Evolutionary conservation across 2,888 invertebrate genomes (phyloP).

Genomic region (Didymodactylos carnosus): DNA sequence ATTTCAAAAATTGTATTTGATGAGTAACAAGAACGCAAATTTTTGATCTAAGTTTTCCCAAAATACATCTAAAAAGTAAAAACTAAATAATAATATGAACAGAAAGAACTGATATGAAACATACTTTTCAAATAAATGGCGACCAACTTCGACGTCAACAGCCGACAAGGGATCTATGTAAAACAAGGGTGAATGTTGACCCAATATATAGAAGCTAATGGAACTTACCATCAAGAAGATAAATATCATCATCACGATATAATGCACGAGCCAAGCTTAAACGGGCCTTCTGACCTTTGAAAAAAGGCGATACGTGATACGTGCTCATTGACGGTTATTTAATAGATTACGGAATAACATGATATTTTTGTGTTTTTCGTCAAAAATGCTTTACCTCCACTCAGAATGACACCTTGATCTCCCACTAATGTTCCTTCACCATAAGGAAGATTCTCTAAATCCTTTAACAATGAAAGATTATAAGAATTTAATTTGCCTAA

Average conservation of each 20-base stretch:
- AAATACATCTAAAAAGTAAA: constrained; percentile 40
- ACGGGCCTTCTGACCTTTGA: constrained; percentile 34
- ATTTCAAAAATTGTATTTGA: constrained; percentile 51
- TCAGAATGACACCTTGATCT: constrained; percentile 60
- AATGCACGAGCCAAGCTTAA: constrained; percentile 32
- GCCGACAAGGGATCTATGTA: constrained; percentile 75
- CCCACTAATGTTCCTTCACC: constrained; percentile 67
- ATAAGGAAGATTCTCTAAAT: constrained; percentile 42
- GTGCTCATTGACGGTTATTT: no score
- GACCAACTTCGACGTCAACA: constrained; percentile 74
- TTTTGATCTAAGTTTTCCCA: constrained; percentile 47
- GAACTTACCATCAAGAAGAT: constrained; percentile 82
- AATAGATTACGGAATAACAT: no score
- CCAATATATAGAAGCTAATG: no score
- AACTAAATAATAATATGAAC: constrained; percentile 13
- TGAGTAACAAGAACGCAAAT: constrained; percentile 60
- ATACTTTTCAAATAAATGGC: constrained; percentile 61
- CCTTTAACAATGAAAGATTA: background rate
- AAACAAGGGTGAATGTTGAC: no score
- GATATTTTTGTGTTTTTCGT: no score
- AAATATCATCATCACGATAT: constrained; percentile 40
- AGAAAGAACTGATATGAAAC: background rate
- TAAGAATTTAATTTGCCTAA: background rate
- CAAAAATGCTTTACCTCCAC: no score
- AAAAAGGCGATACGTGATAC: no score